These are phyloP conservation scores for Manduca sexta DNA, from an alignment of 1,140 invertebrate species.

Conservation along the genomic window DNA sequence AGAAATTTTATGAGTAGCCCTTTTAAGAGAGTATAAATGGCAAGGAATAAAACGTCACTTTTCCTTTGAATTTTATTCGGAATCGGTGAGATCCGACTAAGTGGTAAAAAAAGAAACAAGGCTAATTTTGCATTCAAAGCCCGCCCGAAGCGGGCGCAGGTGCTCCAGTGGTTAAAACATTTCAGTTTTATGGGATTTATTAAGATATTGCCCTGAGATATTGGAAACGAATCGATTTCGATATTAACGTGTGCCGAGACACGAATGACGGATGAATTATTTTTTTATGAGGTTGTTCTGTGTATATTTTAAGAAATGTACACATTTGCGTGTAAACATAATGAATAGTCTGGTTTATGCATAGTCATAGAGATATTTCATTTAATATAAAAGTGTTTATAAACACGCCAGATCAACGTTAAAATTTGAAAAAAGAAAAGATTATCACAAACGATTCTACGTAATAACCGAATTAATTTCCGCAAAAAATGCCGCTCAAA, in stretches of 20 bases:
- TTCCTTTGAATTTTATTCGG: conserved; percentile 55
- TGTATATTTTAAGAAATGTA: conserved; percentile 9
- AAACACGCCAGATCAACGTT: too few species aligned
- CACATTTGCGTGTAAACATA: conserved; percentile 8
- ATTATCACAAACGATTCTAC: background rate
- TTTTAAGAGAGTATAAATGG: conserved; percentile 27
- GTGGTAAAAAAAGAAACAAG: conserved; percentile 71
- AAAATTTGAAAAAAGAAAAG: background rate
- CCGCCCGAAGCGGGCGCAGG: conserved; percentile 56
- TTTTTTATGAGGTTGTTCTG: conserved; percentile 14
- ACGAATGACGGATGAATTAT: conserved; percentile 18
- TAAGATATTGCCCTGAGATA: conserved; percentile 64
- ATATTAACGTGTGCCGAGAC: conserved; percentile 31
- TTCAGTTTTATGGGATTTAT: conserved; percentile 70
- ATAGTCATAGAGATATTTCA: too few species aligned
- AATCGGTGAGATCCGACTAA: conserved; percentile 46
- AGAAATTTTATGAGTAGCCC: background rate
- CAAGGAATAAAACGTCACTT: conserved; percentile 45
- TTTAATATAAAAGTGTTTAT: too few species aligned
- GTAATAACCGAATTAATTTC: conserved; percentile 56
- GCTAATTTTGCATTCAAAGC: conserved; percentile 69
- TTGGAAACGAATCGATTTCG: conserved; percentile 45
- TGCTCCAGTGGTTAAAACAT: conserved; percentile 63
- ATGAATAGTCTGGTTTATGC: background rate
- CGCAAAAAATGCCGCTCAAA: conserved; percentile 59